A percentile compares a stretch with the other conserved stretches of the same genome.
Conservation (phyloP, 2,888 invertebrate species). For the Drosophila sordidapex region DNA sequence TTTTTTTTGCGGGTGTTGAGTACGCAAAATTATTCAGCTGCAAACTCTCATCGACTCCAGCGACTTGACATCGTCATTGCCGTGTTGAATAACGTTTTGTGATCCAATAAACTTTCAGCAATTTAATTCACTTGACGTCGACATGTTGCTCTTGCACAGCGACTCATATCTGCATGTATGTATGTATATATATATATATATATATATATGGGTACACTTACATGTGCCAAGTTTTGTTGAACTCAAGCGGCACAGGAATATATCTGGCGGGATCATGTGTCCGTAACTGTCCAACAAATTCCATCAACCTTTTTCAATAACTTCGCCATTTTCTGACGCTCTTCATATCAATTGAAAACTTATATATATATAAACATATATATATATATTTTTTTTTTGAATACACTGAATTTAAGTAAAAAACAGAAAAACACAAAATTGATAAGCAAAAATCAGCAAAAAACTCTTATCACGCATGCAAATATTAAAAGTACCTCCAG, state of each 20-base stretch:
- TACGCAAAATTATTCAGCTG: slow-evolving; percentile 56
- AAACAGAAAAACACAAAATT: background rate
- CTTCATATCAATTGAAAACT: background rate
- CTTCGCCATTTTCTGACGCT: background rate
- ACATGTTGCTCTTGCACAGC: slow-evolving; percentile 28
- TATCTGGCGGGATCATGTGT: slow-evolving; percentile 20
- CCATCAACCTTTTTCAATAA: slow-evolving; percentile 24
- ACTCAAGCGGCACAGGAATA: slow-evolving; percentile 44
- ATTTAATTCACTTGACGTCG: slow-evolving; percentile 76
- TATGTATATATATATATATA: background rate
- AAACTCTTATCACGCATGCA: slow-evolving; percentile 20
- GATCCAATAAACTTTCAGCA: slow-evolving; percentile 78
- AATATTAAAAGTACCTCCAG: background rate
- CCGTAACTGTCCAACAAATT: slow-evolving; percentile 25
- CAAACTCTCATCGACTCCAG: slow-evolving; percentile 58
- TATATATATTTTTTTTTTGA: background rate
- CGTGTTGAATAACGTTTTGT: slow-evolving; percentile 80
- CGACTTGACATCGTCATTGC: slow-evolving; percentile 63
- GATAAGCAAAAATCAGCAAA: slow-evolving; percentile 12
- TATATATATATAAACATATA: background rate
- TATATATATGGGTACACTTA: slow-evolving; percentile 5
- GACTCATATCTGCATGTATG: slow-evolving; percentile 6
- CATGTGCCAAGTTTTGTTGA: slow-evolving; percentile 59
- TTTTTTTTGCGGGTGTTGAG: slow-evolving; percentile 9
- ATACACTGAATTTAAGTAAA: background rate